Conservation (phyloP, 2,797 vertebrate species). For the Neosilurus hyrtlii region DNA sequence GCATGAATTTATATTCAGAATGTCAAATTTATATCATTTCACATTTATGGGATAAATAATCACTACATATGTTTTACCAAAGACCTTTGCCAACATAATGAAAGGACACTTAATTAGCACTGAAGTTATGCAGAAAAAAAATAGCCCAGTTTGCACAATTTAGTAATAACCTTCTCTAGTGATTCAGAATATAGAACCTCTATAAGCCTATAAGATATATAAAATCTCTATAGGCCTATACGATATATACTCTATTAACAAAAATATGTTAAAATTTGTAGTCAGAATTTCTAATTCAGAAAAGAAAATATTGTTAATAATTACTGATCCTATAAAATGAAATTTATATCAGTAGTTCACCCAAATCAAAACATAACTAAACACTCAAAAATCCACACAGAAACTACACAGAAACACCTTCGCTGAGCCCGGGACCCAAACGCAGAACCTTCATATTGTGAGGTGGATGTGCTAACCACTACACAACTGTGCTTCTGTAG, state of each 20-base stretch:
- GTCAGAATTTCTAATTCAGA: not conserved
- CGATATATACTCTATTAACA: too few species aligned
- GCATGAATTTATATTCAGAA: conserved; percentile 9
- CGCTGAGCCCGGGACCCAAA: too few species aligned
- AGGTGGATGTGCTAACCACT: too few species aligned
- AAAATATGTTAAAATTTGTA: too few species aligned
- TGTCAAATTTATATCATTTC: conserved; percentile 1
- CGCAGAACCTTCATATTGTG: too few species aligned
- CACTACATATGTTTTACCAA: not conserved
- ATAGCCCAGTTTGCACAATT: not conserved
- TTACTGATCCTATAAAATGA: not conserved
- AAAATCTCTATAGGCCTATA: too few species aligned
- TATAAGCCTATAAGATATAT: not conserved
- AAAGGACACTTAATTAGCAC: not conserved
- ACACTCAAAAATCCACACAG: too few species aligned
- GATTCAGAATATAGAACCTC: not conserved
- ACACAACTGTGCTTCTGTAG: not conserved
- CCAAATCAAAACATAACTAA: too few species aligned
- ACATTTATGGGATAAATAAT: not conserved
- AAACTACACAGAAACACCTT: too few species aligned
- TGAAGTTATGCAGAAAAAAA: not conserved
- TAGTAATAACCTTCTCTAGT: not conserved
- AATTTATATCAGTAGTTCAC: not conserved
- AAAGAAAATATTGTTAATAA: not conserved
- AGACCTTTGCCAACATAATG: not conserved